Percentiles rank a stretch among this genome's conserved stretches.
Conservation (phyloP, 2,888 invertebrate genomes). For the Mesopsocus fuscifrons region DNA sequence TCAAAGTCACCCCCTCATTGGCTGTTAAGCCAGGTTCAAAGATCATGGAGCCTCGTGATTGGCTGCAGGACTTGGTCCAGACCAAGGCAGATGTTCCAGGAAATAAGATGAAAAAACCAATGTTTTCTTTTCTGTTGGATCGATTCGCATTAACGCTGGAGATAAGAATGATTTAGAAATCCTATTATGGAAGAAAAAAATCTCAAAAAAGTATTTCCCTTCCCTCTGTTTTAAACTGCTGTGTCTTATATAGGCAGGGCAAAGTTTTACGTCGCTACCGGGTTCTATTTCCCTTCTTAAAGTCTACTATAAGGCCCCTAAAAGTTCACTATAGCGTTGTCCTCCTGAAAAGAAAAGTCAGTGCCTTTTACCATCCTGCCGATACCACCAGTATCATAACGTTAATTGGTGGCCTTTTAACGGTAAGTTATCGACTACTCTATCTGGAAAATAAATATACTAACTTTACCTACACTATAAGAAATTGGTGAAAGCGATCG, state of each 20-base stretch:
- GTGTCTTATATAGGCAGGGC: not conserved
- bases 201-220: not conserved
- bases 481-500: too few species aligned
- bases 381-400: too few species aligned
- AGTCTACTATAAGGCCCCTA: too few species aligned
- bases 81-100: not conserved
- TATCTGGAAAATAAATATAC: too few species aligned
- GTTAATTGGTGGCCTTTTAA: too few species aligned
- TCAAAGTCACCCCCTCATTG: not conserved
- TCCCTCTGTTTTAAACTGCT: not conserved
- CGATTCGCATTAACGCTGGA: constrained; percentile 9
- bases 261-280: not conserved
- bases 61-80: not conserved
- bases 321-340: too few species aligned
- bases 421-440: too few species aligned
- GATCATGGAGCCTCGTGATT: too few species aligned
- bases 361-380: too few species aligned
- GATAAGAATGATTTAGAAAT: constrained; percentile 10
- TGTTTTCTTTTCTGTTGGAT: constrained; percentile 10
- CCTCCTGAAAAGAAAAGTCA: too few species aligned
- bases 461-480: too few species aligned
- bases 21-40: not conserved
- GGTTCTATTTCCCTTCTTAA: too few species aligned
- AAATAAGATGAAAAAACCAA: constrained; percentile 7
- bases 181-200: constrained; percentile 8